Percentiles rank a stretch among this genome's conserved stretches.
These are phyloP conservation scores for Selenia dentaria DNA, from an alignment of 2,888 invertebrate species.

Conservation along the genomic window DNA sequence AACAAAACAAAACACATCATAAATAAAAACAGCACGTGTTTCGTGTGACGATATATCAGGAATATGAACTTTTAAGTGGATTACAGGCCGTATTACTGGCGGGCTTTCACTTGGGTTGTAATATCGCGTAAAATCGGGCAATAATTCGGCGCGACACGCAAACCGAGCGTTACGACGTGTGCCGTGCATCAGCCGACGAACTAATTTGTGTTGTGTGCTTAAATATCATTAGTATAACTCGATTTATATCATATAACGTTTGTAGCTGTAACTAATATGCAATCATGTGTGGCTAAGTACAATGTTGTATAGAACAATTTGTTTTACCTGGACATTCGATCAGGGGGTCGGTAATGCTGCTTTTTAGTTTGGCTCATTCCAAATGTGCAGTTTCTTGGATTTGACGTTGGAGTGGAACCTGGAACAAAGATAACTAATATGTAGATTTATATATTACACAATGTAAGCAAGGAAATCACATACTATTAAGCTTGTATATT, in stretches of 20 bases:
- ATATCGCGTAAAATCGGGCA: slow-evolving; percentile 56
- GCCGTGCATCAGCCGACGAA: slow-evolving; percentile 44
- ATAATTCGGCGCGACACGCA: slow-evolving; percentile 68
- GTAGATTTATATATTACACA: no score
- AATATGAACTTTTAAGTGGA: slow-evolving; percentile 66
- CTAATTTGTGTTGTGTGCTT: slow-evolving; percentile 33
- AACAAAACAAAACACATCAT: slow-evolving; percentile 14
- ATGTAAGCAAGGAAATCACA: no score
- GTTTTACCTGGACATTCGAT: slow-evolving; percentile 70
- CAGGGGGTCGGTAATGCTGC: slow-evolving; percentile 65
- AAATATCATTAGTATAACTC: slow-evolving; percentile 34
- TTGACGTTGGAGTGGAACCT: slow-evolving; percentile 22
- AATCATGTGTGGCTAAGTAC: slow-evolving; percentile 20
- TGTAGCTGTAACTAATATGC: slow-evolving; percentile 28
- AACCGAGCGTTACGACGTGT: slow-evolving; percentile 49
- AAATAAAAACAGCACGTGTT: slow-evolving; percentile 22
- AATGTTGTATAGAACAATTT: slow-evolving; percentile 2
- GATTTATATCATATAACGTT: slow-evolving; percentile 32
- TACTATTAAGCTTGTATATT: no score
- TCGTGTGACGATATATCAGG: slow-evolving; percentile 25
- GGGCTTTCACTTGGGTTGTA: slow-evolving; percentile 62
- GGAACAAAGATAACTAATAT: slow-evolving; percentile 49
- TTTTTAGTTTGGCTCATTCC: slow-evolving; percentile 71
- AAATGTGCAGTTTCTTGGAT: slow-evolving; percentile 58
- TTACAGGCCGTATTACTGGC: slow-evolving; percentile 60